Evolutionary conservation across 2,888 invertebrate genomes (phyloP).

Genomic region (Machimus rusticus): DNA sequence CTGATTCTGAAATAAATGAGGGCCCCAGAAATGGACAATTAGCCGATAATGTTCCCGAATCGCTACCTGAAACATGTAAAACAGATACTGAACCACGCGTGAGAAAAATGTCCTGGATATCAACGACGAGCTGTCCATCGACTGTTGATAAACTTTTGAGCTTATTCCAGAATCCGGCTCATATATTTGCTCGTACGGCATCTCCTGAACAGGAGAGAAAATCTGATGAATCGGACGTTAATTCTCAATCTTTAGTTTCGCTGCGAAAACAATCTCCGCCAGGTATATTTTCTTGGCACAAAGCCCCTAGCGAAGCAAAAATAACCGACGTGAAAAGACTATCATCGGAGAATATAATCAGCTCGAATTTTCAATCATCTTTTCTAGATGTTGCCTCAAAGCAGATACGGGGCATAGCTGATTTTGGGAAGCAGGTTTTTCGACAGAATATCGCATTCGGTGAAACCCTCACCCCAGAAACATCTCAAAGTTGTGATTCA

Average conservation of each 20-base stretch:
- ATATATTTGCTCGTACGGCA: slow-evolving; percentile 67
- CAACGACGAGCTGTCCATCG: slow-evolving; percentile 64
- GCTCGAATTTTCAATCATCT: slow-evolving; percentile 52
- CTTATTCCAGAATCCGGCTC: slow-evolving; percentile 71
- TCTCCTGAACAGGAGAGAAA: slow-evolving; percentile 53
- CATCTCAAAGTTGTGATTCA: slow-evolving; percentile 60
- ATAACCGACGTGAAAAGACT: slow-evolving; percentile 28
- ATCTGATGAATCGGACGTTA: not conserved
- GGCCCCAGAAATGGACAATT: not conserved
- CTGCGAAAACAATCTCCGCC: slow-evolving; percentile 41
- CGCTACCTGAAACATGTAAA: not conserved
- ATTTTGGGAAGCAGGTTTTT: slow-evolving; percentile 58
- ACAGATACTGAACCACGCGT: slow-evolving; percentile 61
- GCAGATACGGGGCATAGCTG: slow-evolving; percentile 56
- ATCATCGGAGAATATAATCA: slow-evolving; percentile 49
- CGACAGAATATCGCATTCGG: slow-evolving; percentile 59
- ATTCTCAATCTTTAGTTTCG: slow-evolving; percentile 31
- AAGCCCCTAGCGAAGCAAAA: not conserved
- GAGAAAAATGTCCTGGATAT: slow-evolving; percentile 71
- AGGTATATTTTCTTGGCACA: slow-evolving; percentile 41
- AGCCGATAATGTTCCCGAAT: not conserved
- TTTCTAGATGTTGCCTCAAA: slow-evolving; percentile 59
- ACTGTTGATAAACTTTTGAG: slow-evolving; percentile 72
- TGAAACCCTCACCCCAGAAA: slow-evolving; percentile 49
- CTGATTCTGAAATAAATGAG: not conserved